Evolutionary conservation across 2,797 vertebrate species (phyloP), one percentile per base, ranked within the genome.

Genomic region (Otolemur crassicaudatus): DNA sequence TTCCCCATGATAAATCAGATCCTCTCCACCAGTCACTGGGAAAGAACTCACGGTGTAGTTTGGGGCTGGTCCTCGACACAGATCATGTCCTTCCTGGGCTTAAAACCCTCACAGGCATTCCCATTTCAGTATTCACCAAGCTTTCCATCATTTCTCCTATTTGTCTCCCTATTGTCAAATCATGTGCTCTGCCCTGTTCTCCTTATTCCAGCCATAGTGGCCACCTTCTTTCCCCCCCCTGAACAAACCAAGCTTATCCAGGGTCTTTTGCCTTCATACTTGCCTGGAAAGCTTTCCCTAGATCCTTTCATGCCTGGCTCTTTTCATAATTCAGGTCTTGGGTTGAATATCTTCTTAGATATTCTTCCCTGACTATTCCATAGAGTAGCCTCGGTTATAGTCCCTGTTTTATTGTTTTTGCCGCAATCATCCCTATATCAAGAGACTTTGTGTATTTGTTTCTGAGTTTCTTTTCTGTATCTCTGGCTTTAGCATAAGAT

Each of bases 271-370:
- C 73, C 63, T 92, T 93, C 17, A 13, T 7, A 19, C 53, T 31
- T 86, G 7, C 17, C 63, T 83, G 53, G 37, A 73, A 76, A 31
- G 17, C 49, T 95, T 19, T 9, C 23, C 1, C 56, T 65, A 22
- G 22, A 75, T 77, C 27, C 46, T 91, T 43, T 61, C 70, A 40
- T 0, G 8, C 11, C 23, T 60, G 82, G 43, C 37, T 72, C 4
- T 81, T 92, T 94, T 94, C 60, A 46, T 73, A 79, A 93, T 43
- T 88, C 20, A 46, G 23, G 29, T 77, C 31, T 84, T 81, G 72
- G 80, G 46, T 95, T 67, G 87, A 61, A 20, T 23, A 61, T 20
- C 40, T 83, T 89, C 31, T 86, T 46, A 31, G 40, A 43, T 43
- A 43, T 43, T 82, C 29, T 40, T 70, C 17, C 63, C 37, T 77